phyloP scores from a whole-genome alignment of 1,140 invertebrate genomes.

The Steinernema khuongi region DNA sequence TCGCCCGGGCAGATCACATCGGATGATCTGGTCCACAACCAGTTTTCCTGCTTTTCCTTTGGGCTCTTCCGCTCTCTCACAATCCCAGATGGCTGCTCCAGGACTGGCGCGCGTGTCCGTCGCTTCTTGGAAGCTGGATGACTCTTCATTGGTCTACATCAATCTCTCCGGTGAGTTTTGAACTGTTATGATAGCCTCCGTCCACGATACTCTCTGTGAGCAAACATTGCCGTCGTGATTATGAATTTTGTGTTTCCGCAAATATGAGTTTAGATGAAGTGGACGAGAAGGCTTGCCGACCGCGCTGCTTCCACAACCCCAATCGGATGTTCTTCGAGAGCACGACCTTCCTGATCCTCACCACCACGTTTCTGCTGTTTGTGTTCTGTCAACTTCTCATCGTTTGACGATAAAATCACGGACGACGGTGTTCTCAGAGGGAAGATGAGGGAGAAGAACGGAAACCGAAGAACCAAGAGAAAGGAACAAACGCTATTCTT shows the following conservation, averaged over 20 bases:
- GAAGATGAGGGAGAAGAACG: no score
- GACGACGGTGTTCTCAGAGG: no score
- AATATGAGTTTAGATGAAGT: not conserved
- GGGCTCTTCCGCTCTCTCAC: not conserved
- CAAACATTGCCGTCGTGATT: no score
- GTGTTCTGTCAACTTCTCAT: not conserved
- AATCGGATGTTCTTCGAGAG: not conserved
- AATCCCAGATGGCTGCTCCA: not conserved
- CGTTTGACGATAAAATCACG: not conserved
- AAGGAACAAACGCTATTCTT: no score
- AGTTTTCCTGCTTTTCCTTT: not conserved
- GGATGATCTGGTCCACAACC: no score
- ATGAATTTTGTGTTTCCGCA: not conserved
- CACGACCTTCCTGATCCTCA: not conserved
- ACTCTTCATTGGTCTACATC: not conserved
- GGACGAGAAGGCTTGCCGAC: not conserved
- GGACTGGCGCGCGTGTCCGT: not conserved
- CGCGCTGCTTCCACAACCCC: not conserved
- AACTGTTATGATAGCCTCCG: no score
- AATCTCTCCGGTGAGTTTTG: not conserved
- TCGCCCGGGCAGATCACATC: no score
- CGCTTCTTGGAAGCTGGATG: not conserved
- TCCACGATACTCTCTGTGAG: no score
- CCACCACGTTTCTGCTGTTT: not conserved
- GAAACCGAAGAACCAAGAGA: no score